Percentiles rank a stretch among this genome's conserved stretches.
Conservation (phyloP, 2,113 vertebrate species). For the Etheostoma cragini region DNA sequence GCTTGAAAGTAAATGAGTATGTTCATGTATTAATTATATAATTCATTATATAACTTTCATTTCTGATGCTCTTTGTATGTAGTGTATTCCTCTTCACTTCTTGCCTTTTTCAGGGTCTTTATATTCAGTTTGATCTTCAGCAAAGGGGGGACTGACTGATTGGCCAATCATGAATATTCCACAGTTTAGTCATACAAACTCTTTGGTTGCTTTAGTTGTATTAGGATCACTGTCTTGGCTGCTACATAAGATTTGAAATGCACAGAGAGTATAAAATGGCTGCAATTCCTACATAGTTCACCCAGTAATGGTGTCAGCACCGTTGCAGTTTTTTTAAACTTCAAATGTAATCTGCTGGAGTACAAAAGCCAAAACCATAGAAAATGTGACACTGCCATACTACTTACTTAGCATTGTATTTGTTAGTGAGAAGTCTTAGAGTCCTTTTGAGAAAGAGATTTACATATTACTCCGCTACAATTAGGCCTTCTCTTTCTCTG, state of each 20-base stretch:
- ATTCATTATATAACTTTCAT: too few relatives aligned
- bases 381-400: not conserved
- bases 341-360: constrained; percentile 2
- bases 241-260: not conserved
- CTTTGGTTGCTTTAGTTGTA: not conserved
- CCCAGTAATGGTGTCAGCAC: not conserved
- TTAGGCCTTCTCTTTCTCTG: not conserved
- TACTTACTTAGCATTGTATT: not conserved
- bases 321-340: not conserved
- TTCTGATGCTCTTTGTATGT: not conserved
- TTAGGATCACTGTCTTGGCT: not conserved
- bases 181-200: not conserved
- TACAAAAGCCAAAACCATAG: not conserved
- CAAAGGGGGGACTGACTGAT: not conserved
- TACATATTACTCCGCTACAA: not conserved
- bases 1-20: too few relatives aligned
- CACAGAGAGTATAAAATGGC: not conserved
- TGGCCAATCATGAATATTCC: not conserved
- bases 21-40: too few relatives aligned
- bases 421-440: not conserved
- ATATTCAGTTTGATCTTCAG: not conserved
- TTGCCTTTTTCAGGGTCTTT: not conserved
- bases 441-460: constrained; percentile 8
- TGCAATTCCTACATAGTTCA: not conserved
- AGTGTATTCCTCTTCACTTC: not conserved